A percentile compares a stretch with the other conserved stretches of the same genome.
Evolutionary conservation across 2,113 vertebrate species (phyloP).

Genomic region (Psophia crepitans): DNA sequence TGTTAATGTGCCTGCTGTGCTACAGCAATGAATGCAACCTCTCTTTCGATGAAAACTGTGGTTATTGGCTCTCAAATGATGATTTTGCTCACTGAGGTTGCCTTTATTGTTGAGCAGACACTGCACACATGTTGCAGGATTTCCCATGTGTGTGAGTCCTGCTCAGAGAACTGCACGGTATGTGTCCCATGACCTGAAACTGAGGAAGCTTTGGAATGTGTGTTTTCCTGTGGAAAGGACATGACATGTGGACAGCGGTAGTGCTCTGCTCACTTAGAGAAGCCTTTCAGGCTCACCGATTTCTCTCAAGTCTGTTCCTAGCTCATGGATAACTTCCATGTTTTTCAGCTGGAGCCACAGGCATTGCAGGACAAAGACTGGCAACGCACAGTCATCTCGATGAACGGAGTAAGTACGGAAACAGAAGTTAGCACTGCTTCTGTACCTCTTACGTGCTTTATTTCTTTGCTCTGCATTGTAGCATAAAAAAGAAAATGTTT

Average conservation of each 20-base stretch:
- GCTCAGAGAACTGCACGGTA: not conserved
- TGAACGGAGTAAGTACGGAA: constrained; percentile 88
- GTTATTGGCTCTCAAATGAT: not conserved
- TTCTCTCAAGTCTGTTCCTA: not conserved
- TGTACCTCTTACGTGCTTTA: not conserved
- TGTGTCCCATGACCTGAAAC: not conserved
- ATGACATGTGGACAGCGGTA: not conserved
- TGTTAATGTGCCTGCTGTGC: not conserved
- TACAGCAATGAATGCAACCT: not conserved
- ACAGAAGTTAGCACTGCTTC: not conserved
- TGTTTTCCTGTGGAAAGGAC: not conserved
- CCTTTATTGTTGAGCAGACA: not conserved
- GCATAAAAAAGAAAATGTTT: not conserved
- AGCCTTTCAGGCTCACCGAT: not conserved
- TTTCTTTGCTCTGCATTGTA: not conserved
- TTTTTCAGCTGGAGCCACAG: constrained; percentile 89
- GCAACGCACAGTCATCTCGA: constrained; percentile 92
- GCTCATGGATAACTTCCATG: not conserved
- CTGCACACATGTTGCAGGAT: not conserved
- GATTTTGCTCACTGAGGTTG: not conserved
- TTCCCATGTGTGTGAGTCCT: not conserved
- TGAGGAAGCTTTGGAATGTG: not conserved
- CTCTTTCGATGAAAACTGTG: not conserved
- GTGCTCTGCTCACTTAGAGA: not conserved
- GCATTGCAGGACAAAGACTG: constrained; percentile 92